A percentile compares a stretch with the other conserved stretches of the same genome.
Conservation (phyloP, 2,888 invertebrate genomes). For the Ennomos quercinarius region DNA sequence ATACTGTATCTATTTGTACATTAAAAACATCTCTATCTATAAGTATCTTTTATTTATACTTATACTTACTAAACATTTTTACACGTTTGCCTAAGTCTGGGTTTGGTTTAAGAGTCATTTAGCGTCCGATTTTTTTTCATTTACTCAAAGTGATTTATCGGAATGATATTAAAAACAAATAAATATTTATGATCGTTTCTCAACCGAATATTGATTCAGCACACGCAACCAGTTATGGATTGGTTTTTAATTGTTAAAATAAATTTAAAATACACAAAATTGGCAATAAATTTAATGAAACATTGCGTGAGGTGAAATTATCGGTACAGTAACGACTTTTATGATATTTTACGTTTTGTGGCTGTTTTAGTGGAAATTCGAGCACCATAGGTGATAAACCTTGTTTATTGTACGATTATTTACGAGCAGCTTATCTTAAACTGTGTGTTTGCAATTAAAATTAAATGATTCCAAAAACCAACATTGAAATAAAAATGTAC, state of each 20-base stretch:
- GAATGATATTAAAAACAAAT: slow-evolving; percentile 9
- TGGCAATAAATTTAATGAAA: slow-evolving; percentile 30
- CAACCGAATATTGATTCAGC: slow-evolving; percentile 27
- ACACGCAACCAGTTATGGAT: slow-evolving; percentile 35
- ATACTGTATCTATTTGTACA: too few species aligned
- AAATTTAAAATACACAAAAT: slow-evolving; percentile 26
- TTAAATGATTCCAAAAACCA: too few species aligned
- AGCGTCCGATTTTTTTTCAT: too few species aligned
- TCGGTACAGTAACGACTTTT: slow-evolving; percentile 6
- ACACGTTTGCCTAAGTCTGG: too few species aligned
- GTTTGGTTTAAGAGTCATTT: neutral
- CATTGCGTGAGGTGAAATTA: slow-evolving; percentile 29
- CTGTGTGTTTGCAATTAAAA: too few species aligned
- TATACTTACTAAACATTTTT: too few species aligned
- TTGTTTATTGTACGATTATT: neutral
- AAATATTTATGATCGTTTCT: slow-evolving; percentile 20
- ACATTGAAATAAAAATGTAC: too few species aligned
- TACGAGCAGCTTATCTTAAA: too few species aligned
- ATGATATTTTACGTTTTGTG: neutral
- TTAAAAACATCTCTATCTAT: too few species aligned
- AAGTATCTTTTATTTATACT: too few species aligned
- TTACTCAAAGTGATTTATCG: neutral
- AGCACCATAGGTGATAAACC: slow-evolving; percentile 6
- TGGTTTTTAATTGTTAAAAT: slow-evolving; percentile 34
- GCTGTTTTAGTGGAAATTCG: slow-evolving; percentile 6